Base-by-base conservation (phyloP, 2,888 invertebrate species). In the Aporophyla lueneburgensis region DNA sequence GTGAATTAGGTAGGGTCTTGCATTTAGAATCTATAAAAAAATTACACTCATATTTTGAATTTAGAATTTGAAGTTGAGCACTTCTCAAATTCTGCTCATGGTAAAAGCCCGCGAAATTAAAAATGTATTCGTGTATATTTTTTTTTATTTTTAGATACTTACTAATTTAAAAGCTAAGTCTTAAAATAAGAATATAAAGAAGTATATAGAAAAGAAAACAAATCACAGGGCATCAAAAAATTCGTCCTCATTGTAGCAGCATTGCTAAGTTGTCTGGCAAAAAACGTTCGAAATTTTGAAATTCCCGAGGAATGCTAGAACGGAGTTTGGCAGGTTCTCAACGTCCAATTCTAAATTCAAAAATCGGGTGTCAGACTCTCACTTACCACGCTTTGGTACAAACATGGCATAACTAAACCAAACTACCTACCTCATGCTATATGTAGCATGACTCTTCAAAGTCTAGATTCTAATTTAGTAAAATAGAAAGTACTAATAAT, bases 401-500 rank as follows among this genome's bases (percentile, higher is more conserved):
- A 51, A 62, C 19, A 16, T 27, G 27, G 56, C 65, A 62, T 43
- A 61, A 49, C 40, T 21, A 40, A 75, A 12, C 2, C 19, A n/a
- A 63, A 53, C 75, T 53, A 54, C 43, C 58, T 7, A 54, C n/a
- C 21, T 6, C 33, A 33, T 24, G 49, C 9, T 12, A 12, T 33
- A 24, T 3, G 9, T 53, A 53, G 63, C 58, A 76, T 69, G 82
- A 76, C 58, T 76, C 51, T 54, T 81, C 21, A 51, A 62, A 74
- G 33, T 70, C 80, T 81, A 84, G 80, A 84, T 81, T 84, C 40
- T 74, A 79, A 80, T 79, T 82, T 68, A 59, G 51, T 76, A 68
- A 71, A 73, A 77, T 85, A 86, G 86, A 86, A 87, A 87, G 86
- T 53, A 56, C 56, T 81, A 83, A 75, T 82, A 68, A 63, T 43